A percentile compares a stretch with the other conserved stretches of the same genome.
Conservation (phyloP, 2,113 vertebrate species). For the Nyctereutes procyonoides region DNA sequence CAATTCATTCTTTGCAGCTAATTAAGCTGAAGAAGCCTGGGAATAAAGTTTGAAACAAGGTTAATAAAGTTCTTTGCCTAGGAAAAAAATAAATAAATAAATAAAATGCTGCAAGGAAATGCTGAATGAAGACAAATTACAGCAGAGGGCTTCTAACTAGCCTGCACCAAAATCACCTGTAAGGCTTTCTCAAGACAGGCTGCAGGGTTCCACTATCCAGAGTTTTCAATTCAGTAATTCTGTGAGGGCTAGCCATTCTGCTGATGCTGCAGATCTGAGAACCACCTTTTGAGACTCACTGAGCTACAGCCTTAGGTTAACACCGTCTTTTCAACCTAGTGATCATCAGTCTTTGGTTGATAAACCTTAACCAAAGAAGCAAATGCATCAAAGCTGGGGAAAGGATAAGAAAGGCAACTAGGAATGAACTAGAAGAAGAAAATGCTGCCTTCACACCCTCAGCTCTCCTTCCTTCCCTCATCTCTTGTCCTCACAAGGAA, state of each 20-base stretch:
- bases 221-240: background rate
- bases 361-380: background rate
- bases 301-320: background rate
- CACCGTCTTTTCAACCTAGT: background rate
- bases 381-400: background rate
- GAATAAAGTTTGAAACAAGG: too few relatives aligned
- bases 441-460: background rate
- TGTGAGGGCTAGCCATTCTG: background rate
- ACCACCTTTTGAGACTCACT: background rate
- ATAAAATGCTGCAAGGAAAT: background rate
- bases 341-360: background rate
- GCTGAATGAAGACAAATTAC: background rate
- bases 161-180: background rate
- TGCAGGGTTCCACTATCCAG: background rate
- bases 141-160: background rate
- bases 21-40: too few relatives aligned
- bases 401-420: background rate
- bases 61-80: too few relatives aligned
- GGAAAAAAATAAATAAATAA: too few relatives aligned
- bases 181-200: background rate
- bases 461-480: too few relatives aligned
- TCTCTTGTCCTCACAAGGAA: background rate
- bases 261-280: background rate
- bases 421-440: background rate
- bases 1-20: too few relatives aligned